Conservation (phyloP, 2,888 invertebrate genomes). For the Rhimphoctona megacephalus region DNA sequence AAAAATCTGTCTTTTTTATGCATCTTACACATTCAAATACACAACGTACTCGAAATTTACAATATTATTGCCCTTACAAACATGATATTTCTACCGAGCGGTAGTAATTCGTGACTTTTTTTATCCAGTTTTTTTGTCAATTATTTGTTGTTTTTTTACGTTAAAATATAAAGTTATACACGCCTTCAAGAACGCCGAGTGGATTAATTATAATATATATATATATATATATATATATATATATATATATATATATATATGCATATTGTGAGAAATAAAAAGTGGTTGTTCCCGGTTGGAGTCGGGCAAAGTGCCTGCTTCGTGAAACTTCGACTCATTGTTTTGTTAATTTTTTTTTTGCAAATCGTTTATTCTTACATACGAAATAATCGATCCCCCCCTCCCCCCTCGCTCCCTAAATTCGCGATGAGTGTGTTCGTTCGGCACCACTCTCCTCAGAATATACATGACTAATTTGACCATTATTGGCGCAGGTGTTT, state of each 20-base stretch:
- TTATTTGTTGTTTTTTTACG: slow-evolving; percentile 51
- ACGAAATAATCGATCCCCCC: slow-evolving; percentile 30
- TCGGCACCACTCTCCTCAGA: slow-evolving; percentile 53
- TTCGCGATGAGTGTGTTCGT: slow-evolving; percentile 56
- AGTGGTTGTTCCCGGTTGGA: slow-evolving; percentile 69
- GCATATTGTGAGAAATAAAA: slow-evolving; percentile 55
- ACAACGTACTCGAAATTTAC: slow-evolving; percentile 82
- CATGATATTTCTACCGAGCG: slow-evolving; percentile 80
- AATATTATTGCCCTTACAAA: slow-evolving; percentile 83
- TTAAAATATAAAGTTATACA: slow-evolving; percentile 67
- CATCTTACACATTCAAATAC: slow-evolving; percentile 83
- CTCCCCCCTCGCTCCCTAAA: slow-evolving; percentile 8
- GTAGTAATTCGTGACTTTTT: slow-evolving; percentile 75
- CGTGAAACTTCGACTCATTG: slow-evolving; percentile 65
- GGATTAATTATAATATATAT: slow-evolving; percentile 53
- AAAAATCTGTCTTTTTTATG: slow-evolving; percentile 83
- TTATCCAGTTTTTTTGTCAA: slow-evolving; percentile 52
- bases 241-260: not conserved
- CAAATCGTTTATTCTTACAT: slow-evolving; percentile 43
- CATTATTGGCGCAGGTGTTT: slow-evolving; percentile 30
- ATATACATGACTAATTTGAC: slow-evolving; percentile 46
- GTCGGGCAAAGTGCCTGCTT: slow-evolving; percentile 67
- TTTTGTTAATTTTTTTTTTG: slow-evolving; percentile 31
- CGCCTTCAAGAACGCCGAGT: slow-evolving; percentile 64
- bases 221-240: slow-evolving; percentile 15